A percentile compares a stretch with the other conserved stretches of the same genome.
These are phyloP conservation scores for Trichechus manatus DNA, from an alignment of 2,113 vertebrate genomes.

Conservation along the genomic window DNA sequence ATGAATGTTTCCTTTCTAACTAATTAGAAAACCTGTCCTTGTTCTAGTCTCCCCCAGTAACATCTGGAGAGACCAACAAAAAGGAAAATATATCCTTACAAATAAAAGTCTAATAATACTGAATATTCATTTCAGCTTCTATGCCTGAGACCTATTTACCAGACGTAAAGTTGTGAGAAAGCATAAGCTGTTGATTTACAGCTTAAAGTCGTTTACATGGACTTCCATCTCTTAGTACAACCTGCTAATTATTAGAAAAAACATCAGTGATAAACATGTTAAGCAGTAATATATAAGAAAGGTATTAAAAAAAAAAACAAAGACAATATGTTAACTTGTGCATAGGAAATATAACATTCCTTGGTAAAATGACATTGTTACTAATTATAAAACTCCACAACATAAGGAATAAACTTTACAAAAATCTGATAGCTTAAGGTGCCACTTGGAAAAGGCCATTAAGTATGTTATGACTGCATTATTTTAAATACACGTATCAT, in stretches of 20 bases:
- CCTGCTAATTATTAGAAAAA: neutral
- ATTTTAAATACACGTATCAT: neutral
- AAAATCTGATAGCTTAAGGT: slow-evolving; percentile 68
- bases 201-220: neutral
- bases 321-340: neutral
- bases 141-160: slow-evolving; percentile 20
- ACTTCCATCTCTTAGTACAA: neutral
- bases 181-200: neutral
- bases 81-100: slow-evolving; percentile 25
- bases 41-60: neutral
- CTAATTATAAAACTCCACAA: slow-evolving; percentile 75
- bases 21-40: slow-evolving; percentile 1
- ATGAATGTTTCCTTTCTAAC: slow-evolving; percentile 28
- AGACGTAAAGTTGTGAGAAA: slow-evolving; percentile 41
- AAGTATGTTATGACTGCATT: slow-evolving; percentile 69
- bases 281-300: neutral
- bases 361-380: slow-evolving; percentile 77
- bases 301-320: neutral
- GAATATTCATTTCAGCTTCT: slow-evolving; percentile 7
- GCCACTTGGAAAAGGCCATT: slow-evolving; percentile 17
- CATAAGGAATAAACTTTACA: slow-evolving; percentile 68
- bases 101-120: slow-evolving; percentile 23
- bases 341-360: neutral
- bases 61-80: neutral
- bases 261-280: neutral